A percentile compares a stretch with the other conserved stretches of the same genome.
Conservation (phyloP, 1,140 invertebrate genomes). For the Heliconius hewitsoni region DNA sequence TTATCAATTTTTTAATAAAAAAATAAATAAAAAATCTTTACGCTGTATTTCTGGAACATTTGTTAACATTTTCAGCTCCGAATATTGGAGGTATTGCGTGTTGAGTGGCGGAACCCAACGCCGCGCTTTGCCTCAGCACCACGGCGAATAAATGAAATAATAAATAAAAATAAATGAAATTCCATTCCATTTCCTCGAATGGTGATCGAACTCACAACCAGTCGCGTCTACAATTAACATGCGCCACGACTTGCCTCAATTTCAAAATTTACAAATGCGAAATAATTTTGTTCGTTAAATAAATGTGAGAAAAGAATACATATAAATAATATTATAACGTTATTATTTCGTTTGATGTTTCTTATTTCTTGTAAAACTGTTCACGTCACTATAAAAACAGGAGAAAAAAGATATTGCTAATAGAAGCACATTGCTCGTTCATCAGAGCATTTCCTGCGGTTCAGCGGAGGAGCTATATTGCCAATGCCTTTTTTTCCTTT, state of each 20-base stretch:
- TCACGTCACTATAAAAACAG: conserved; percentile 47
- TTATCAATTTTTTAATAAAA: not conserved
- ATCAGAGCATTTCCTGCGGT: conserved; percentile 67
- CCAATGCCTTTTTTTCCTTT: conserved; percentile 64
- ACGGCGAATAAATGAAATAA: too few relatives aligned
- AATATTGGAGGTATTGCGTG: too few relatives aligned
- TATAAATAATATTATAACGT: conserved; percentile 41
- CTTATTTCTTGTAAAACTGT: conserved; percentile 49
- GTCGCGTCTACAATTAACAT: too few relatives aligned
- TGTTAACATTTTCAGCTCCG: too few relatives aligned
- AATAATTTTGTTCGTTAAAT: not conserved
- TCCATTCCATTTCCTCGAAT: too few relatives aligned
- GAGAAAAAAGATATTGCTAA: conserved; percentile 66
- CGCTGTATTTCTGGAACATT: too few relatives aligned
- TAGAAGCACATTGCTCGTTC: conserved; percentile 69
- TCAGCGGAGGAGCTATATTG: conserved; percentile 55
- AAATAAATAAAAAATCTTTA: too few relatives aligned
- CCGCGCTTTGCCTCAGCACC: too few relatives aligned
- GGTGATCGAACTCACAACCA: too few relatives aligned
- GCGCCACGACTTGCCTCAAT: not conserved
- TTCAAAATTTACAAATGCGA: not conserved
- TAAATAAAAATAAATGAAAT: too few relatives aligned
- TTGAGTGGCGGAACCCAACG: too few relatives aligned
- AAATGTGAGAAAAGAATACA: not conserved
- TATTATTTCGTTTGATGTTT: conserved; percentile 51